phyloP scores from a whole-genome alignment of 2,888 invertebrate species.

The Apoda limacodes region DNA sequence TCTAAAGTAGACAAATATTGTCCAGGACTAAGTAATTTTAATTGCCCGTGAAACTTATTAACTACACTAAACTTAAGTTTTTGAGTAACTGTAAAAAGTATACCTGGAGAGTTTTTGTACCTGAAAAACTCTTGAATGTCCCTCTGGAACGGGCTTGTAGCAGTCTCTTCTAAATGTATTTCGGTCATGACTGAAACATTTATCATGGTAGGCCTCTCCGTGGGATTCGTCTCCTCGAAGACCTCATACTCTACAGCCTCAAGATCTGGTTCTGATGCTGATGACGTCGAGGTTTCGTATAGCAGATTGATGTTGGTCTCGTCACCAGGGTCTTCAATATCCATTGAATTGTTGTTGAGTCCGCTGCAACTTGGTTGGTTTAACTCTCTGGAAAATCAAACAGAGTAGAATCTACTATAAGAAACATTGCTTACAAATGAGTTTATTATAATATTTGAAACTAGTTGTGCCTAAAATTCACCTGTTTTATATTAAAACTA shows the following conservation, averaged over 20 bases:
- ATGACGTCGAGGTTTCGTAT: conserved; percentile 31
- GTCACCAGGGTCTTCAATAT: conserved; percentile 5
- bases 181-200: conserved; percentile 37
- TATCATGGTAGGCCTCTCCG: conserved; percentile 18
- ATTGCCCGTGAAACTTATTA: too few species aligned
- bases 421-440: too few species aligned
- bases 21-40: too few species aligned
- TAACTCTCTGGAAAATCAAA: conserved; percentile 34
- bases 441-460: conserved; percentile 7
- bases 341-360: conserved; percentile 13
- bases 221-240: conserved; percentile 21
- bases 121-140: conserved; percentile 44
- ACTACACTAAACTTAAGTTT: too few species aligned
- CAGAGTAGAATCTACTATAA: too few species aligned
- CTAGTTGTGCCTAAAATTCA: background rate
- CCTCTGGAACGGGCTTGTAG: conserved; percentile 31
- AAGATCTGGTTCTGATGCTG: conserved; percentile 33
- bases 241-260: conserved; percentile 30
- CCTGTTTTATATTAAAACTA: background rate
- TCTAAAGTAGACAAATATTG: too few species aligned
- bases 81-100: too few species aligned
- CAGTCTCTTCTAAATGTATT: conserved; percentile 20
- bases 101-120: too few species aligned
- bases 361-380: conserved; percentile 31
- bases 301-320: conserved; percentile 16